These are phyloP conservation scores for Paedocypris micromegethes DNA, from an alignment of 2,797 vertebrate genomes.

Conservation along the genomic window DNA sequence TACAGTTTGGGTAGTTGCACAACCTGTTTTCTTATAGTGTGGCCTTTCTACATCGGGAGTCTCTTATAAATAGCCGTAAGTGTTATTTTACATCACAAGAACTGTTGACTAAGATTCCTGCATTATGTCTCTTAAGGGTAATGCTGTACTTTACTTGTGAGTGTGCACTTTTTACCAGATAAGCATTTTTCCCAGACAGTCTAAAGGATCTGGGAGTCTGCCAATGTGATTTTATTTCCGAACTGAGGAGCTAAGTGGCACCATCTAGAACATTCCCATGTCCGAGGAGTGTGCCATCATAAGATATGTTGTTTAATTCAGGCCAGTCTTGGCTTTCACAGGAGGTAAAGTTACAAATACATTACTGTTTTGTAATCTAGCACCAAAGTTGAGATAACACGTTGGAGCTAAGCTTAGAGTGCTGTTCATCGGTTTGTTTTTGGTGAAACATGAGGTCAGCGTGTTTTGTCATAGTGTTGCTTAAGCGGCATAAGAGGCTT, in stretches of 20 bases:
- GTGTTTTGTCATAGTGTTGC: conserved; percentile 11
- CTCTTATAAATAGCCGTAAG: conserved; percentile 12
- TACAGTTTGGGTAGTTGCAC: conserved; percentile 12
- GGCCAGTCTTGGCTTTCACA: background rate
- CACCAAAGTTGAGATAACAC: background rate
- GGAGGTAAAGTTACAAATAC: background rate
- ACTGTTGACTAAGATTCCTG: conserved; percentile 9
- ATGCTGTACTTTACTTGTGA: conserved; percentile 22
- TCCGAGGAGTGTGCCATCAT: conserved; percentile 21
- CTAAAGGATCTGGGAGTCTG: conserved; percentile 19
- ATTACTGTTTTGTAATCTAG: background rate
- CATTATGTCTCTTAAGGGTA: conserved; percentile 9
- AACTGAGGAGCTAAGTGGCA: conserved; percentile 3
- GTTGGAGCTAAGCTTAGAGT: background rate
- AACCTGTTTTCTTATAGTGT: conserved; percentile 17
- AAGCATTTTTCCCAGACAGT: conserved; percentile 18
- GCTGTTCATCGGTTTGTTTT: background rate
- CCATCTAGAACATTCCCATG: conserved; percentile 25
- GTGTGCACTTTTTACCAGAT: conserved; percentile 14
- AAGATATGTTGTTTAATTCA: conserved; percentile 17
- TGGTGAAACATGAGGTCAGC: background rate
- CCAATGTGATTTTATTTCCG: conserved; percentile 24
- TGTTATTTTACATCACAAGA: conserved; percentile 1
- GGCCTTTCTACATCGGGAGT: background rate
- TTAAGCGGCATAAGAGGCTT: conserved; percentile 9